Evolutionary conservation across 1,140 invertebrate species (phyloP).

Genomic region (Uloborus diversus): DNA sequence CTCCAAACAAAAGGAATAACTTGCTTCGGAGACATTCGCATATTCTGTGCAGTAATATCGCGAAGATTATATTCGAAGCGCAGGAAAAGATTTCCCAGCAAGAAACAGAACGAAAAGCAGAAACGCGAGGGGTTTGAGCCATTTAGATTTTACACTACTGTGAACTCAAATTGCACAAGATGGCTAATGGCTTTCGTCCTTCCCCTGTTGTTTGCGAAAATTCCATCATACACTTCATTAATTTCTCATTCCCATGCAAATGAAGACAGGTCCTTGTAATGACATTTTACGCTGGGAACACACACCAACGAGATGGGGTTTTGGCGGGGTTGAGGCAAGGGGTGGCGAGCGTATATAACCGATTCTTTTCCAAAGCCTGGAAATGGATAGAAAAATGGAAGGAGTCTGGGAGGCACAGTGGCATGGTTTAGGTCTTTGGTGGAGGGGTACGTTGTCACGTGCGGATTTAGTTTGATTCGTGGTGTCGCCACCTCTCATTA

Average conservation of each 20-base stretch:
- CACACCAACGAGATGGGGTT: constrained; percentile 3
- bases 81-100: neutral
- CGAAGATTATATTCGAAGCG: constrained; percentile 6
- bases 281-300: constrained; percentile 56
- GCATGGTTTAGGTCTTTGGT: too few relatives aligned
- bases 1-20: neutral
- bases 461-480: neutral
- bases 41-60: neutral
- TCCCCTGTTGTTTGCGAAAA: constrained; percentile 58
- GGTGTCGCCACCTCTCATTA: constrained; percentile 8
- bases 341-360: constrained; percentile 11
- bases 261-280: constrained; percentile 58
- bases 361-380: constrained; percentile 18
- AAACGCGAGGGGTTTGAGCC: constrained; percentile 23
- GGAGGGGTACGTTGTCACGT: neutral
- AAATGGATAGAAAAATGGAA: constrained; percentile 47
- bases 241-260: constrained; percentile 59
- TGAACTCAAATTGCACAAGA: constrained; percentile 55
- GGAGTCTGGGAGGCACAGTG: neutral
- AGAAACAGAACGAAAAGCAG: constrained; percentile 14
- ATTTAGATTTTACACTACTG: constrained; percentile 57
- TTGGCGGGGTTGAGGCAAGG: neutral
- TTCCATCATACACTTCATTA: constrained; percentile 59
- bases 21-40: neutral
- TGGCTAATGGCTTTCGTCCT: constrained; percentile 44